Evolutionary conservation across 2,888 invertebrate species (phyloP).

Genomic region (Belgica antarctica): DNA sequence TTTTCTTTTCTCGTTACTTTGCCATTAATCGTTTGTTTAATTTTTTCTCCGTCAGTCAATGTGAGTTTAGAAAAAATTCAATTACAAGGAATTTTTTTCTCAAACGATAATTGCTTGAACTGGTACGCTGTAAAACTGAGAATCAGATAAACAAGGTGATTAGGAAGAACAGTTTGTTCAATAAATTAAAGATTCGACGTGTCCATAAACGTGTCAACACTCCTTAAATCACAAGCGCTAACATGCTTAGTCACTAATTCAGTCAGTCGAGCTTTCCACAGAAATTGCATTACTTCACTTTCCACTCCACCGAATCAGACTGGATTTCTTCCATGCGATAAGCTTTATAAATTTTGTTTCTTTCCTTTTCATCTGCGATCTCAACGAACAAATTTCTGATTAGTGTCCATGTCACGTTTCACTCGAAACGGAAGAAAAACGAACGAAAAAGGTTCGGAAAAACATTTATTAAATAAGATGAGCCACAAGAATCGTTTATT

Average conservation of each 20-base stretch:
- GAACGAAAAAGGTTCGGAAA: background rate
- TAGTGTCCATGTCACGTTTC: too few species aligned
- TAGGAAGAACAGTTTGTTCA: background rate
- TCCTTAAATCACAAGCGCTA: background rate
- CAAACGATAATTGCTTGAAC: background rate
- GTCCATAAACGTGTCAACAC: background rate
- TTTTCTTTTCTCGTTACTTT: background rate
- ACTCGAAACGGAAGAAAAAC: background rate
- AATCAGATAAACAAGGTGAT: background rate
- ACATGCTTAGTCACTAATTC: too few species aligned
- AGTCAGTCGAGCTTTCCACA: background rate
- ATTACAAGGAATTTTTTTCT: background rate
- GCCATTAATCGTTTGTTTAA: constrained; percentile 21
- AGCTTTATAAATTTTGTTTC: too few species aligned
- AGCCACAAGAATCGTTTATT: background rate
- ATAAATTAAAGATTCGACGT: constrained; percentile 2
- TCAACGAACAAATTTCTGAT: too few species aligned
- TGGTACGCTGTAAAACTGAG: background rate
- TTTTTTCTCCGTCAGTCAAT: constrained; percentile 1
- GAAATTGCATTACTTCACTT: background rate
- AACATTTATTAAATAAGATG: constrained; percentile 16
- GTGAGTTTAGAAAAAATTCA: constrained; percentile 3
- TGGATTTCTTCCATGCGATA: too few species aligned
- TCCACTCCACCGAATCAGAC: too few species aligned
- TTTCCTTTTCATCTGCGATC: too few species aligned